Percentiles rank a stretch among this genome's conserved stretches.
Conservation (phyloP, 2,113 vertebrate genomes). For the Felis chaus region DNA sequence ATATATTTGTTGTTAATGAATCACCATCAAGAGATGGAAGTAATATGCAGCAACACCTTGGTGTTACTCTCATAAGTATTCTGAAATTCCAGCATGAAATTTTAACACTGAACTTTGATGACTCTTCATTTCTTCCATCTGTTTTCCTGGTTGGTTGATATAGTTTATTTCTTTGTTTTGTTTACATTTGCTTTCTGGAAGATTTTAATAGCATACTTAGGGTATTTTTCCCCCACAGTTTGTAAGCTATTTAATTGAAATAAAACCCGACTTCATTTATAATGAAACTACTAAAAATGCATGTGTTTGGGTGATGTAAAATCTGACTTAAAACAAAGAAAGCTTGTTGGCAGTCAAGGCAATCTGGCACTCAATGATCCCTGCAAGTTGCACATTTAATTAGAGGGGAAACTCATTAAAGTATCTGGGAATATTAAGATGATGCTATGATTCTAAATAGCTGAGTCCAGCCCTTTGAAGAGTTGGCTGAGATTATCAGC, state of each 20-base stretch:
- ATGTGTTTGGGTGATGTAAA: neutral
- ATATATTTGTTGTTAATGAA: neutral
- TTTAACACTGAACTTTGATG: slow-evolving; percentile 8
- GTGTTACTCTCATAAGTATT: neutral
- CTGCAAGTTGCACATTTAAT: slow-evolving; percentile 76
- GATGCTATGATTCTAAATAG: slow-evolving; percentile 59
- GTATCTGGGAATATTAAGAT: slow-evolving; percentile 74
- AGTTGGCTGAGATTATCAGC: slow-evolving; percentile 69
- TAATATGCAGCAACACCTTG: neutral
- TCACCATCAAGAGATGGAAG: neutral
- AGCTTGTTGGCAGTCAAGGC: slow-evolving; percentile 37
- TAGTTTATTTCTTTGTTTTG: neutral
- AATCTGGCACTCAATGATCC: slow-evolving; percentile 69
- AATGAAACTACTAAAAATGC: neutral
- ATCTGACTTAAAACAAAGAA: slow-evolving; percentile 46
- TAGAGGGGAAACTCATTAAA: slow-evolving; percentile 77
- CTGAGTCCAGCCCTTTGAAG: neutral
- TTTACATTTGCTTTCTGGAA: neutral
- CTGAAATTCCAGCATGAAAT: neutral
- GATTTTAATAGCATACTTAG: neutral
- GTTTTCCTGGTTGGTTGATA: neutral
- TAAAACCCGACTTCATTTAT: neutral
- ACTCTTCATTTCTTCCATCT: neutral
- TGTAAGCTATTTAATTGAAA: slow-evolving; percentile 47
- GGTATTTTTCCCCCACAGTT: neutral